phyloP scores from a whole-genome alignment of 2,888 invertebrate genomes.

The Yponomeuta cagnagella region DNA sequence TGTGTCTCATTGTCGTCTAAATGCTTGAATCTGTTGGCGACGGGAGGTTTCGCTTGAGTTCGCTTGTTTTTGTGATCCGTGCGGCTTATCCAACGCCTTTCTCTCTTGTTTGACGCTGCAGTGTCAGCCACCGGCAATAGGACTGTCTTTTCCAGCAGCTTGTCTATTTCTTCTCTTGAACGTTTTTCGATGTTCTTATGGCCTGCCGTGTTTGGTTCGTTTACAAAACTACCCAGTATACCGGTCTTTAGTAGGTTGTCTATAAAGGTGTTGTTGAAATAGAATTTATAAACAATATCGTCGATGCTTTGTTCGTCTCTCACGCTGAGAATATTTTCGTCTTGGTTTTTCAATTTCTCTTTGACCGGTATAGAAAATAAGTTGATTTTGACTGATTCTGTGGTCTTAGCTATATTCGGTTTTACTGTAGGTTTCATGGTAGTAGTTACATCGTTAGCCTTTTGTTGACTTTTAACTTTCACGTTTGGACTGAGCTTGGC shows the following conservation, averaged over 20 bases:
- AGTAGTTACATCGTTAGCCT: conserved; percentile 19
- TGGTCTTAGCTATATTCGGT: conserved; percentile 20
- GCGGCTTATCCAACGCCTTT: conserved; percentile 49
- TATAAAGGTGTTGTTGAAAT: conserved; percentile 65
- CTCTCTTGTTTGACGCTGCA: conserved; percentile 27
- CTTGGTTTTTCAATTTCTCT: conserved; percentile 43
- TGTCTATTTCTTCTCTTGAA: neutral
- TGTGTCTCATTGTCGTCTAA: neutral
- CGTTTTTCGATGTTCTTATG: neutral
- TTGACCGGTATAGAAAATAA: conserved; percentile 48
- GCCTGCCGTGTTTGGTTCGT: neutral
- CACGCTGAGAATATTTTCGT: conserved; percentile 52
- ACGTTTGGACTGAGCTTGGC: neutral
- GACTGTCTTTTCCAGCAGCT: neutral
- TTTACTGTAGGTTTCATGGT: conserved; percentile 21
- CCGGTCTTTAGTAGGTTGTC: conserved; percentile 56
- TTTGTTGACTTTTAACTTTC: neutral
- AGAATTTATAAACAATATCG: conserved; percentile 64
- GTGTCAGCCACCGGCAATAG: neutral
- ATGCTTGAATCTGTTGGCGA: neutral
- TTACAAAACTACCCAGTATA: conserved; percentile 23
- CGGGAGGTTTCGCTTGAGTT: neutral
- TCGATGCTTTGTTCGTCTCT: conserved; percentile 58
- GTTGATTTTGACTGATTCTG: conserved; percentile 56
- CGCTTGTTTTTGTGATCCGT: neutral